Base-by-base conservation (phyloP, 2,888 invertebrate genomes). In the Apodemia duryi region DNA sequence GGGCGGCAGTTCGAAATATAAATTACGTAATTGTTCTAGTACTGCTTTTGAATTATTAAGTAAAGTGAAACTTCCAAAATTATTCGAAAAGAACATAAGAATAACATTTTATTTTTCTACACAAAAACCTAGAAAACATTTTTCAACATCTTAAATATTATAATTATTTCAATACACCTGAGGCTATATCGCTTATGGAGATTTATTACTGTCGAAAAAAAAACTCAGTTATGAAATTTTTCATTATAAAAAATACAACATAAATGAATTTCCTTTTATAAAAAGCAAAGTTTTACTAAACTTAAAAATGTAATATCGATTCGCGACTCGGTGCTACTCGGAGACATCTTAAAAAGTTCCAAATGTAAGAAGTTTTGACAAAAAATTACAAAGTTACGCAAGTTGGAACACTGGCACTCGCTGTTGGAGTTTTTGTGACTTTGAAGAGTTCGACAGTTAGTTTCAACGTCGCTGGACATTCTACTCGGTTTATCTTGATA, bases 261-360 rank as follows among this genome's bases (percentile, higher is more conserved):
- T 6, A 60, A 54, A 60, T 7, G 35, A 60, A 60, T 60, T 51
- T 51, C 21, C 29, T 35, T 35, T 2, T 60, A 35, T 7, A 60
- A 60, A 60, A 60, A 60, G 57, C 57, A 32, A 60, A 60, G 57
- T 60, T 60, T 35, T n/a, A 13, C 2, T 6, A 60, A 60, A 60
- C 57, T 60, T 60, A 60, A 60, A 60, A 60, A 60, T 60, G 4
- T 51, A 51, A 21, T 60, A 60, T 60, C 35, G 57, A 60, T 60
- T 60, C 32, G 57, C 57, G 57, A 60, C 13, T 57, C 28, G 32
- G 57, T 11, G 57, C 57, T 57, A 57, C 57, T 29, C 28, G 57
- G 57, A 57, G 57, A 57, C 57, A 32, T 57, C 57, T 57, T 57
- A 57, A 57, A 57, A 57, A 57, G 57, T 57, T 57, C 57, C 57